These are phyloP conservation scores for Charadrius vociferus DNA, from an alignment of 2,113 vertebrate genomes.

Conservation along the genomic window DNA sequence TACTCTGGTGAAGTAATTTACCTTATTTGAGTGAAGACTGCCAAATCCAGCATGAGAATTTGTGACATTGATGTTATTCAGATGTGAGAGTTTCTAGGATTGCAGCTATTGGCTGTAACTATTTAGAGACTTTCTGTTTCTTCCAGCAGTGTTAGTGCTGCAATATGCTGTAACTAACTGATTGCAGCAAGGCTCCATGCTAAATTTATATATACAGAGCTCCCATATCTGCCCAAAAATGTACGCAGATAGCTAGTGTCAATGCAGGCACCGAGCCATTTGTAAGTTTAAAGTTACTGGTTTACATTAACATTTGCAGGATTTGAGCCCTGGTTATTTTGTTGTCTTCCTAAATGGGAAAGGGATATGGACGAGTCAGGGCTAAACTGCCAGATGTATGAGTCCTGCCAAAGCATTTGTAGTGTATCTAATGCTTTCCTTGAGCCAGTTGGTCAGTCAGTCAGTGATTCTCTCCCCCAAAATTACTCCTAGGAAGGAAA, in stretches of 20 bases:
- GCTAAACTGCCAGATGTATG: conserved; percentile 8
- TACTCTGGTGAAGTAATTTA: conserved; percentile 26
- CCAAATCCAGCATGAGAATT: conserved; percentile 34
- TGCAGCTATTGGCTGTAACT: neutral
- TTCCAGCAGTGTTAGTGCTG: conserved; percentile 15
- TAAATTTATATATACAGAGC: conserved; percentile 37
- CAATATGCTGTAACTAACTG: conserved; percentile 59
- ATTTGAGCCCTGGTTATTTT: conserved; percentile 15
- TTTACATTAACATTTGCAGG: conserved; percentile 28
- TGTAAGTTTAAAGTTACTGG: conserved; percentile 43
- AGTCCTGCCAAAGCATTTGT: neutral
- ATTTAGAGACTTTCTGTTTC: conserved; percentile 35
- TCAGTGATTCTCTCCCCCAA: neutral
- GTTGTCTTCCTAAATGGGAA: conserved; percentile 21
- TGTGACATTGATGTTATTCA: conserved; percentile 46
- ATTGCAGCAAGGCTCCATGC: conserved; percentile 49
- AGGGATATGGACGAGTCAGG: neutral
- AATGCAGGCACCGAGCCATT: neutral
- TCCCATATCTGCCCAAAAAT: conserved; percentile 17
- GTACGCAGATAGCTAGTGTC: conserved; percentile 1
- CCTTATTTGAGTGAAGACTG: neutral
- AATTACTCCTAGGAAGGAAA: neutral
- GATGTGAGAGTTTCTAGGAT: conserved; percentile 33
- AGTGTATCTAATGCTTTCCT: conserved; percentile 10
- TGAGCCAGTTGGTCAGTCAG: conserved; percentile 11